Percentiles rank a stretch among this genome's conserved stretches.
Evolutionary conservation across 2,113 vertebrate genomes (phyloP).

Genomic region (Myiagra hebetior): DNA sequence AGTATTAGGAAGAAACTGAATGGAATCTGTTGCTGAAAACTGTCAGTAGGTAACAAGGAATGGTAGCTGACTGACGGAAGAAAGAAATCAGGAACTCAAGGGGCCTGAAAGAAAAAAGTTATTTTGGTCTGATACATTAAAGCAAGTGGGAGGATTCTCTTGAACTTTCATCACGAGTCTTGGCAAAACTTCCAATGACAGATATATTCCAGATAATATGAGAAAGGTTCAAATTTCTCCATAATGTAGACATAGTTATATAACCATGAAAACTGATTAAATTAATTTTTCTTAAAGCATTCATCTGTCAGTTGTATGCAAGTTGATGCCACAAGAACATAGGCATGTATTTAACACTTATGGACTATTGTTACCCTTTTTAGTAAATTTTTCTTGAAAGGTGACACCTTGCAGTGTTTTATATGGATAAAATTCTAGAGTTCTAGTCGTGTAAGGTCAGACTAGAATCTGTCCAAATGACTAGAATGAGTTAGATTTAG

Average conservation of each 20-base stretch:
- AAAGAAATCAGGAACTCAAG: neutral
- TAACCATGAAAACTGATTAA: neutral
- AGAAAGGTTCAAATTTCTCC: conserved; percentile 26
- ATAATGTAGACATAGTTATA: neutral
- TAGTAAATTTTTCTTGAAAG: neutral
- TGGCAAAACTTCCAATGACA: neutral
- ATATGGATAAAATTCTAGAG: neutral
- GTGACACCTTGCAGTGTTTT: neutral
- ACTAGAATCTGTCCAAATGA: neutral
- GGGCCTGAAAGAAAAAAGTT: neutral
- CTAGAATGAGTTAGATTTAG: neutral
- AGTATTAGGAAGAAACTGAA: neutral
- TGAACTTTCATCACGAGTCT: conserved; percentile 3
- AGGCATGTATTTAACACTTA: neutral
- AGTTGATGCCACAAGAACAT: neutral
- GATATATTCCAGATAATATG: conserved; percentile 40
- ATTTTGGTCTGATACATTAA: neutral
- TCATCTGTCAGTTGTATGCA: neutral
- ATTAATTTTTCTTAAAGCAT: neutral
- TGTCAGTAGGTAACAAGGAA: neutral
- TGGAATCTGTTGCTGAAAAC: neutral
- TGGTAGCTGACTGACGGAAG: neutral
- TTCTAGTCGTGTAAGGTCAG: neutral
- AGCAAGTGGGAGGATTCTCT: neutral
- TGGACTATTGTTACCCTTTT: neutral